A percentile compares a stretch with the other conserved stretches of the same genome.
Conservation (phyloP, 2,797 vertebrate genomes). For the Lacerta agilis region DNA sequence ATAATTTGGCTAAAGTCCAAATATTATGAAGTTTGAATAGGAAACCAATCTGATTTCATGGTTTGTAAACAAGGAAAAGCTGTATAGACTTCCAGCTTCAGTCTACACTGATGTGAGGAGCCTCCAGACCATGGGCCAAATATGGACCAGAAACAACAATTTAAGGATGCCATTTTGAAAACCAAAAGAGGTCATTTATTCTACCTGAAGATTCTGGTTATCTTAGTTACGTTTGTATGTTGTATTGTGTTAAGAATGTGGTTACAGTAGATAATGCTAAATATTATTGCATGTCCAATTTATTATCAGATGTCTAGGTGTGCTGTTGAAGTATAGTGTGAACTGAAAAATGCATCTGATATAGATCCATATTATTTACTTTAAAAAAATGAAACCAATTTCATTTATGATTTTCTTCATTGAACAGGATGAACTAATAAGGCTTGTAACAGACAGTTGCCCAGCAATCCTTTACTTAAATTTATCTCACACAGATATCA, state of each 20-base stretch:
- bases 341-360: constrained; percentile 18
- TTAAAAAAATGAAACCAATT: neutral
- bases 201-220: neutral
- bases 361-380: neutral
- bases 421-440: constrained; percentile 82
- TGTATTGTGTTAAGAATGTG: neutral
- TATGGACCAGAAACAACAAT: neutral
- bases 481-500: constrained; percentile 81
- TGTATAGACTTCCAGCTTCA: neutral
- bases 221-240: neutral
- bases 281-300: neutral
- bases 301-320: neutral
- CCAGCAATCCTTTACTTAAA: constrained; percentile 84
- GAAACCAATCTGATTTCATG: neutral
- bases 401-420: constrained; percentile 34
- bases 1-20: neutral
- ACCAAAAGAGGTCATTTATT: neutral
- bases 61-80: neutral
- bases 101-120: no score
- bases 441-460: constrained; percentile 81
- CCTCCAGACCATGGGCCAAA: no score
- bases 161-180: neutral
- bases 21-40: neutral
- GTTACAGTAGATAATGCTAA: neutral
- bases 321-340: neutral